Evolutionary conservation across 2,797 vertebrate genomes (phyloP).

Genomic region (Sciurus carolinensis): DNA sequence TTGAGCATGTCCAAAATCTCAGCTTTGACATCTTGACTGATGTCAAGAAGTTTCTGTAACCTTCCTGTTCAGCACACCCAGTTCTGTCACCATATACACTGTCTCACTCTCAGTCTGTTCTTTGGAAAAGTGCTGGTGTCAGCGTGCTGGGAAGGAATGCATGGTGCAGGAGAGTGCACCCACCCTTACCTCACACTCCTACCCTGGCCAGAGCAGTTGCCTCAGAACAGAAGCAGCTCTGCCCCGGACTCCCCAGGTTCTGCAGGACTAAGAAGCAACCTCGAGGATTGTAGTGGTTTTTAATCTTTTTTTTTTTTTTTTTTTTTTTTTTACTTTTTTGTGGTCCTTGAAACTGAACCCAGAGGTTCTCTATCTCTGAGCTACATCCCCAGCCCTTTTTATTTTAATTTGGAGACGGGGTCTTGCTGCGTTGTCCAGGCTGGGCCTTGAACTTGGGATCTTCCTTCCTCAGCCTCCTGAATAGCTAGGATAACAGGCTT

Average conservation of each 20-base stretch:
- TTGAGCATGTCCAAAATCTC: conserved; percentile 68
- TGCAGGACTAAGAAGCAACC: not conserved
- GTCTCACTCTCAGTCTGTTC: conserved; percentile 31
- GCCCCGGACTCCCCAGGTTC: not conserved
- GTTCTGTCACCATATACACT: conserved; percentile 56
- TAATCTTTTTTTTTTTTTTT: not conserved
- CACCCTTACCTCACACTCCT: not conserved
- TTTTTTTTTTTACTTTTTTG: not conserved
- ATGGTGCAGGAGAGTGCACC: too few species aligned
- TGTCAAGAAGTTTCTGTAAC: conserved; percentile 78
- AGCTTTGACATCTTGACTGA: conserved; percentile 79
- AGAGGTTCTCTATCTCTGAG: not conserved
- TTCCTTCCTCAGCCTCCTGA: not conserved
- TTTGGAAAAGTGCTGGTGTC: not conserved
- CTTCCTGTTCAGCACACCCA: conserved; percentile 69
- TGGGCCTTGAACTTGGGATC: not conserved
- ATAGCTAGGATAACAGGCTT: not conserved
- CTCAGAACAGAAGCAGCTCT: not conserved
- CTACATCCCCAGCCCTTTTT: not conserved
- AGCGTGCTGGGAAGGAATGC: not conserved
- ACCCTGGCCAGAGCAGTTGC: not conserved
- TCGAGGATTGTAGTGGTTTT: not conserved
- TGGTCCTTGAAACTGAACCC: not conserved
- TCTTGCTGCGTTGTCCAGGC: not conserved
- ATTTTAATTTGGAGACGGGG: not conserved